Evolutionary conservation across 2,113 vertebrate species (phyloP), one percentile per base, ranked within the genome.

Genomic region (Hippocampus guttulatus): DNA sequence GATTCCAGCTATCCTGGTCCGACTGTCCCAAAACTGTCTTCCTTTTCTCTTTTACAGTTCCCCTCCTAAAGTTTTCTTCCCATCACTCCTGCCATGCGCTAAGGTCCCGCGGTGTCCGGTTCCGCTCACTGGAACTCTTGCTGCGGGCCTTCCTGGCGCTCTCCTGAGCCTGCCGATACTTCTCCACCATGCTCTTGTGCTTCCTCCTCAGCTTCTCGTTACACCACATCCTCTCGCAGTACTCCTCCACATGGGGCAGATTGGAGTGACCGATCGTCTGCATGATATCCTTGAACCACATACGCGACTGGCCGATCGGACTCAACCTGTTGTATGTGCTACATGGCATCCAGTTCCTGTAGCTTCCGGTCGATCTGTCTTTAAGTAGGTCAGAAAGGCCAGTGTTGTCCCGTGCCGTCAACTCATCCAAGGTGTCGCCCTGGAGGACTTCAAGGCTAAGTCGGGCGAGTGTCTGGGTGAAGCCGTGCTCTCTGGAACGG

Each of bases 271-370:
- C 95, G 1, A 94, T 93, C 79, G 96, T 93, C 88, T 96, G 95
- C 92, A 96, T 91, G 79, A 97, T 89, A 74, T 98, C 96, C 84
- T 98, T 98, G 88, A 95, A 96, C 96, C 96, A 98, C 3, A 90
- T 80, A 71, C 92, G 92, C 0, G 89, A 83, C 2, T 90, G 92
- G 45, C 84, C 71, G 2, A 91, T 85, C 21, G 92, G 92, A 2
- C 82, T 71, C 0, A 81, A 73, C 6, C 74, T 49, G 40, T 84
- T 70, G 70, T 0, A 89, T 2, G 78, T 55, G 75, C 60, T 76
- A 83, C 74, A 90, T 7, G 79, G 75, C 76, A 88, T 88, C 91
- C 90, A 92, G 61, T 83, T 60, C 0, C 88, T n/a, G 25, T 89
- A 77, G 0, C 82, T 75, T 3, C 77, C 85, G 16, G 2, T 30